Base-by-base conservation (phyloP, 2,797 vertebrate genomes). In the Craterocephalus amniculus region DNA sequence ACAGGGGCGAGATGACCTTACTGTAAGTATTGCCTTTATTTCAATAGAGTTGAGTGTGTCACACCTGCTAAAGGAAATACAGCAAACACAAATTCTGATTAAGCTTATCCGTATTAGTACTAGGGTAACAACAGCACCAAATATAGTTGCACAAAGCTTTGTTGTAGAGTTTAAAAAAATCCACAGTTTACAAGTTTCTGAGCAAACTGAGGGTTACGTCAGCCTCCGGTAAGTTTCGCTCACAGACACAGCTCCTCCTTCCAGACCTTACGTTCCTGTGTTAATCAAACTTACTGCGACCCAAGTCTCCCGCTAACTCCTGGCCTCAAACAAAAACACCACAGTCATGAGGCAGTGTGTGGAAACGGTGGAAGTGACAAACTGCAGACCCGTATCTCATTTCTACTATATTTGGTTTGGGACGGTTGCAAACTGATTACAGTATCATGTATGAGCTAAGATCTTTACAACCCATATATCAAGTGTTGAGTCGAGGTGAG, bases 171-270 rank as follows among this genome's bases (percentile, higher is more conserved):
- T 73, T 82, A 78, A 86, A 70, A 80, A 86, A 74, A 83, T 16
- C 69, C 78, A 84, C 57, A 75, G 85, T 88, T 93, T 86, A 89
- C 83, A 81, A 81, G 78, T 86, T 67, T 77, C 74, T 70, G 62
- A 76, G 68, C 72, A 74, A 84, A 89, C 70, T 58, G 57, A 34
- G 32, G 55, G 75, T 78, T 84, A 80, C 72, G 73, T 88, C 89
- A 88, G 22, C 67, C 58, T 79, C 72, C 73, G 59, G 70, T 40
- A 51, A 72, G 74, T 83, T 85, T 81, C 58, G 63, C 84, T 64
- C 63, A 54, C 67, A 64, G 54, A 77, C 64, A 48, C 64, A 61
- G 69, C 63, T 73, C 52, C 52, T 70, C 29, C 27, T 69, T 76
- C 77, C 75, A 58, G 70, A 76, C 51, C 35, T 48, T 56, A 36